These are phyloP conservation scores for Acrocera orbiculus DNA, from an alignment of 2,888 invertebrate species.

Conservation along the genomic window DNA sequence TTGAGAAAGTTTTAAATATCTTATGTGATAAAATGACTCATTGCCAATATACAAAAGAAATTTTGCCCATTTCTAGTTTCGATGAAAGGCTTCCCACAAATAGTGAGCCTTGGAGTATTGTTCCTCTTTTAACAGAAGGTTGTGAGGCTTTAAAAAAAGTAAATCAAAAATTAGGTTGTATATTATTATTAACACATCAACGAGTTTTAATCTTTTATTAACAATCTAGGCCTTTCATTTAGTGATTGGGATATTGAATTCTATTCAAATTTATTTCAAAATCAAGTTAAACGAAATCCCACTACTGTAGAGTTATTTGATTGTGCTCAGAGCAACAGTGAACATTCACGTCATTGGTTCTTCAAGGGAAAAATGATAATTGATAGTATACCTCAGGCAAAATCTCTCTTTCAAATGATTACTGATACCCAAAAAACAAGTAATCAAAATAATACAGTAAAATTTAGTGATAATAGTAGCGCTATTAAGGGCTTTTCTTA, in stretches of 20 bases:
- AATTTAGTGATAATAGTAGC: constrained; percentile 94
- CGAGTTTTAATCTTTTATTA: not conserved
- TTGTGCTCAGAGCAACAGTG: constrained; percentile 94
- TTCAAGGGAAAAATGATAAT: constrained; percentile 81
- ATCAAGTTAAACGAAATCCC: constrained; percentile 73
- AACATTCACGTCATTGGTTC: constrained; percentile 98
- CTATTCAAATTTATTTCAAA: constrained; percentile 70
- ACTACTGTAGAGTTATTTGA: constrained; percentile 97
- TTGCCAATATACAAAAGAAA: constrained; percentile 55
- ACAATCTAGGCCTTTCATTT: constrained; percentile 57
- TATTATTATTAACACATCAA: not conserved
- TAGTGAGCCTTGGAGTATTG: constrained; percentile 64
- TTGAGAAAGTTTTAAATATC: constrained; percentile 37
- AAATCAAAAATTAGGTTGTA: constrained; percentile 50
- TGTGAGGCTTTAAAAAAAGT: constrained; percentile 63
- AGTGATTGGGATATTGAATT: constrained; percentile 84
- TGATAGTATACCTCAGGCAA: constrained; percentile 54
- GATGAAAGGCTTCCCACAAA: constrained; percentile 44
- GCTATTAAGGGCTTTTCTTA: constrained; percentile 73
- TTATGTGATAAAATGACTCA: constrained; percentile 89
- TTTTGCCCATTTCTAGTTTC: constrained; percentile 46
- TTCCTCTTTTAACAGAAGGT: constrained; percentile 65
- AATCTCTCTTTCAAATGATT: constrained; percentile 83
- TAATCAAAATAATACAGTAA: constrained; percentile 88
- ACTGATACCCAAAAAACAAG: constrained; percentile 70